phyloP scores from a whole-genome alignment of 2,888 invertebrate genomes.

The Drosophila quinaria region DNA sequence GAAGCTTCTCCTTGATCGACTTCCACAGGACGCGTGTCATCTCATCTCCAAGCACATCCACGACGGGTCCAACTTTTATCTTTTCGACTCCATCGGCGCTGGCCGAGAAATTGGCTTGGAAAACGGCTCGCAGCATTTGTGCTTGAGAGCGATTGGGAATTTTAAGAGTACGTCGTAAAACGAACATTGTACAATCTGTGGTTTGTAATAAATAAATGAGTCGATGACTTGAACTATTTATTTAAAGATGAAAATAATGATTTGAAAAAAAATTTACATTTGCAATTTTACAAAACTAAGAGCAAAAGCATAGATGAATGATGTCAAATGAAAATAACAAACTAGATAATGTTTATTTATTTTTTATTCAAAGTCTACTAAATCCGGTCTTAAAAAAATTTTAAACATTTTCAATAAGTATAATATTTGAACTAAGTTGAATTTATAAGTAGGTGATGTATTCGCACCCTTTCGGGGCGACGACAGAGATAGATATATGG shows the following conservation, averaged over 20 bases:
- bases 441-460: no score
- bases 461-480: no score
- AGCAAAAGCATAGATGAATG: neutral
- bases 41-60: constrained; percentile 96
- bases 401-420: no score
- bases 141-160: constrained; percentile 37
- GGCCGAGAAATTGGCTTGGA: constrained; percentile 62
- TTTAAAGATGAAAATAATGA: neutral
- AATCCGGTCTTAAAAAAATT: no score
- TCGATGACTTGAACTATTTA: neutral
- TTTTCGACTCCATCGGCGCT: constrained; percentile 86
- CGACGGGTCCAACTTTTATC: constrained; percentile 94
- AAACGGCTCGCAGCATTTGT: constrained; percentile 37
- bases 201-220: constrained; percentile 38
- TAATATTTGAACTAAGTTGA: neutral
- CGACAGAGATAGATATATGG: no score
- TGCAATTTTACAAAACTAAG: neutral
- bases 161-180: constrained; percentile 57
- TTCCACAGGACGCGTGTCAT: constrained; percentile 99
- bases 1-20: constrained; percentile 97
- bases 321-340: neutral
- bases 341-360: neutral
- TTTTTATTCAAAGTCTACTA: no score
- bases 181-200: constrained; percentile 52
- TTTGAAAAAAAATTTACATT: neutral